Evolutionary conservation across 1,140 invertebrate genomes (phyloP), one percentile per base, ranked within the genome.

Genomic region (Tetragnatha versicolor): DNA sequence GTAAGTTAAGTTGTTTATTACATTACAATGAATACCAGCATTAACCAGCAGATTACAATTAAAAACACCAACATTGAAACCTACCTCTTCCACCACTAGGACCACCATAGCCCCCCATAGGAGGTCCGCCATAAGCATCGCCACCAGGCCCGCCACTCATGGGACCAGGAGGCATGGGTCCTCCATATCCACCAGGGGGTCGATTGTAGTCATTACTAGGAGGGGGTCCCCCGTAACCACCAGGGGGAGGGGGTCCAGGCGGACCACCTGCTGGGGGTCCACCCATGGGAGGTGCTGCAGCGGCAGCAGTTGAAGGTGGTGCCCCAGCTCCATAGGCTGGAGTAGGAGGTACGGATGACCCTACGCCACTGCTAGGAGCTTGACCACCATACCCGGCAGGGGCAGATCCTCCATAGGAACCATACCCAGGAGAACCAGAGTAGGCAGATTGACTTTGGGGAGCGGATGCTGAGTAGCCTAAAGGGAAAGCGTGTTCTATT

Each of bases 121-220:
- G 69, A 2, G 68, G 68, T 47, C 73, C 69, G n/a, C 78, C 78
- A 53, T 70, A 72, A 7, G 49, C 47, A 73, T 65, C 78, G 47
- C 60, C 69, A 69, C 77, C 70, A 42, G 66, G 60, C 31, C 75
- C 80, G 60, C 76, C 69, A 42, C 53, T 22, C 49, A 69, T 69
- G 12, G 76, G 63, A 42, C 76, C 65, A 25, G 63, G 76, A 31
- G 76, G 76, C 5, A 66, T 33, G 14, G 76, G 65, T 17, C 76
- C 76, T 27, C 76, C 76, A 58, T 79, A 79, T 14, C 76, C 76
- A 55, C 76, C 76, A 35, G 76, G 76, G 20, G 76, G 73, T 10
- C 73, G 60, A 55, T 77, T 77, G 31, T 77, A 77, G 33, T 77
- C 76, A 29, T 65, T 65, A 60, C 35, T 27, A 22, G 76, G 76